A percentile compares a stretch with the other conserved stretches of the same genome.
Evolutionary conservation across 2,888 invertebrate genomes (phyloP).

Genomic region (Acheta domesticus): DNA sequence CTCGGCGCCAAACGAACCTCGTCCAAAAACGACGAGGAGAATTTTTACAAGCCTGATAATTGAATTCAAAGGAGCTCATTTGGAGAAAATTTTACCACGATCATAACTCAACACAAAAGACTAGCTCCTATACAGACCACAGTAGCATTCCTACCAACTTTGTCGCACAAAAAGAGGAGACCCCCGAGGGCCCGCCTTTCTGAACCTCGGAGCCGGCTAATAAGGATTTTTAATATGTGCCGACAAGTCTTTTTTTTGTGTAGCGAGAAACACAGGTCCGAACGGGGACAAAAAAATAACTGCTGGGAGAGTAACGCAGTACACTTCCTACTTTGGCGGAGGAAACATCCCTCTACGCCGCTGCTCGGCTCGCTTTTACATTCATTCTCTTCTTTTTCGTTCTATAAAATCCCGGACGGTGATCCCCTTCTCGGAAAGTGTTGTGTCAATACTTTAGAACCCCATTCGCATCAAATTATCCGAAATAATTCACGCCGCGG

Average conservation of each 20-base stretch:
- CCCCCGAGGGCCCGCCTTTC: background rate
- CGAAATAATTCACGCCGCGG: background rate
- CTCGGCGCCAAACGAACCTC: background rate
- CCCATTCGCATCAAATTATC: slow-evolving; percentile 1
- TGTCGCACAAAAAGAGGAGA: background rate
- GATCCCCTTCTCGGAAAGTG: background rate
- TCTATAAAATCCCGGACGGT: slow-evolving; percentile 7
- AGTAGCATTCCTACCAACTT: background rate
- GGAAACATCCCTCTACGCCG: background rate
- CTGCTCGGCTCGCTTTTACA: background rate
- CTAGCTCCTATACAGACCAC: background rate
- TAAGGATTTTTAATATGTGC: slow-evolving; percentile 9
- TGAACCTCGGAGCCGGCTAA: background rate
- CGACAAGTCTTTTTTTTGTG: background rate
- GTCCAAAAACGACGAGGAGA: slow-evolving; percentile 5
- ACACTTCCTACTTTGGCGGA: background rate
- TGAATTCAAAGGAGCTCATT: slow-evolving; percentile 18
- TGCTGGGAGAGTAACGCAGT: background rate
- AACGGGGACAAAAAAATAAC: background rate
- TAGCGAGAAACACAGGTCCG: background rate
- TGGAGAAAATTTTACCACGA: slow-evolving; percentile 9
- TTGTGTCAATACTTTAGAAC: background rate
- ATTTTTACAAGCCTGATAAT: slow-evolving; percentile 1
- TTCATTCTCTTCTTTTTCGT: slow-evolving; percentile 18
- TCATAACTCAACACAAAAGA: slow-evolving; percentile 9